phyloP scores from a whole-genome alignment of 2,113 vertebrate species.

The Oxyruncus cristatus region DNA sequence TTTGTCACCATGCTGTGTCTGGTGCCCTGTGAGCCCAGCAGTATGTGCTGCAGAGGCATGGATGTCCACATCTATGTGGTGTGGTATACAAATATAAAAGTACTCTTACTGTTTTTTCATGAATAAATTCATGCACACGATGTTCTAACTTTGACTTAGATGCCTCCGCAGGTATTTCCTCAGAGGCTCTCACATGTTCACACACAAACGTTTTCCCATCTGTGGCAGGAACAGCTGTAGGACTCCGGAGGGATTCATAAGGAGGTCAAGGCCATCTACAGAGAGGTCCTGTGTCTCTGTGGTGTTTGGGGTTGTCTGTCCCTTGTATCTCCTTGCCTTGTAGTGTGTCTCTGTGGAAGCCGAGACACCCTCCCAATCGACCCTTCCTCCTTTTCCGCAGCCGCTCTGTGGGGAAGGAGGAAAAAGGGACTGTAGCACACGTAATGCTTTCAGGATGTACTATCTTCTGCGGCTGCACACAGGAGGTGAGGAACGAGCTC shows the following conservation, averaged over 20 bases:
- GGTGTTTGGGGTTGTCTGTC: not conserved
- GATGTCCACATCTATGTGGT: rapidly evolving
- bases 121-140: rapidly evolving
- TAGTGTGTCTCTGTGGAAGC: not conserved
- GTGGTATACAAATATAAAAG: not conserved
- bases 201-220: not conserved
- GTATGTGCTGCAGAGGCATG: not conserved
- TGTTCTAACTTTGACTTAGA: not conserved
- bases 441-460: not conserved
- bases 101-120: not conserved
- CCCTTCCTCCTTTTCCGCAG: not conserved
- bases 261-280: not conserved
- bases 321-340: not conserved
- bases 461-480: not conserved
- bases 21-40: not conserved
- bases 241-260: rapidly evolving
- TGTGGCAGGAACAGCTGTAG: conserved; percentile 5
- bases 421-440: not conserved
- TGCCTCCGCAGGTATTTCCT: not conserved
- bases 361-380: rapidly evolving
- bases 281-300: not conserved
- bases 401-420: not conserved
- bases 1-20: rapidly evolving
- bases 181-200: not conserved
- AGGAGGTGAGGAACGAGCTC: conserved; percentile 15